A percentile compares a stretch with the other conserved stretches of the same genome.
Evolutionary conservation across 1,140 invertebrate species (phyloP).

Genomic region (Zaprionus ghesquierei): DNA sequence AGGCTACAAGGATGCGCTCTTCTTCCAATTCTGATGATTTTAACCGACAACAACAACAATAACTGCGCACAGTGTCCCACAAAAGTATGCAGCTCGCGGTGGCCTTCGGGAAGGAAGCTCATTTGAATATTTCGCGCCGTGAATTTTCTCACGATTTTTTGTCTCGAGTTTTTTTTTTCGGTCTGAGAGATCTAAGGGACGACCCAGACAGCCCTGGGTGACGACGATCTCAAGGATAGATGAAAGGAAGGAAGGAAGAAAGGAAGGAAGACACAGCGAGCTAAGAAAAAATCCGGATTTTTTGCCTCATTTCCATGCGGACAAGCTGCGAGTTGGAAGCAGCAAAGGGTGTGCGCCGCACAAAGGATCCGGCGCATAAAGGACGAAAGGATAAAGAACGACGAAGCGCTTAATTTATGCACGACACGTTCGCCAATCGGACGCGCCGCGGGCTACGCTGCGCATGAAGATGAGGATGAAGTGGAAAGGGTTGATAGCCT

Average conservation of each 20-base stretch:
- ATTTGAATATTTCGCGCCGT: slow-evolving; percentile 74
- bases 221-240: slow-evolving; percentile 75
- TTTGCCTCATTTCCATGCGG: slow-evolving; percentile 81
- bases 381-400: slow-evolving; percentile 45
- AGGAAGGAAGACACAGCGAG: slow-evolving; percentile 39
- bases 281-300: slow-evolving; percentile 76
- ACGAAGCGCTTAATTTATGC: slow-evolving; percentile 74
- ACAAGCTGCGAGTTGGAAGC: slow-evolving; percentile 53
- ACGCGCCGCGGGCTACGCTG: slow-evolving; percentile 50
- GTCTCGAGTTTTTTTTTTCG: slow-evolving; percentile 12
- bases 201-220: slow-evolving; percentile 56
- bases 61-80: slow-evolving; percentile 23
- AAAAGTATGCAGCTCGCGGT: slow-evolving; percentile 66
- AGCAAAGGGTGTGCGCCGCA: slow-evolving; percentile 23
- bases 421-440: slow-evolving; percentile 77
- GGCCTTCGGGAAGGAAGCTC: slow-evolving; percentile 53
- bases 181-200: not conserved
- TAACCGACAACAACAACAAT: slow-evolving; percentile 5
- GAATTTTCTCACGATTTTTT: slow-evolving; percentile 80
- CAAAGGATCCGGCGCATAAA: slow-evolving; percentile 49
- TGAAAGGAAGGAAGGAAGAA: not conserved
- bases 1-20: slow-evolving; percentile 60
- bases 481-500: slow-evolving; percentile 56
- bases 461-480: not conserved
- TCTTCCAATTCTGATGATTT: no score